These are phyloP conservation scores for Cnemophilus loriae DNA, from an alignment of 2,113 vertebrate genomes.

Conservation along the genomic window DNA sequence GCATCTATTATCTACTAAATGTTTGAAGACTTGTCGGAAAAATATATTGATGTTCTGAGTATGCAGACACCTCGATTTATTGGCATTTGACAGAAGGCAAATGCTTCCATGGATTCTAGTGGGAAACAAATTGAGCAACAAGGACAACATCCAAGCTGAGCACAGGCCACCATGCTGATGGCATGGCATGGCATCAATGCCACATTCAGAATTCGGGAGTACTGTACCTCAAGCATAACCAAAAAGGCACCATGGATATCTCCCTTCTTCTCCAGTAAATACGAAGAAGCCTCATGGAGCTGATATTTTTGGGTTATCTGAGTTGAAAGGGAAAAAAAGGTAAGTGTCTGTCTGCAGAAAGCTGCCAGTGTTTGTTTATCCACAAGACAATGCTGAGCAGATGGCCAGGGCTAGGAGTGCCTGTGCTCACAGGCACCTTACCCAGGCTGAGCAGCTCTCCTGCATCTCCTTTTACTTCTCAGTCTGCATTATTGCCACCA, in stretches of 20 bases:
- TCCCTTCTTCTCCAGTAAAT: constrained; percentile 90
- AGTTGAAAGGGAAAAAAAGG: not conserved
- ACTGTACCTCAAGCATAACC: constrained; percentile 86
- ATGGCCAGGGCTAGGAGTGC: not conserved
- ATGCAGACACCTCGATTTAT: not conserved
- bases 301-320: constrained; percentile 86
- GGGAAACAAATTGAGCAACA: not conserved
- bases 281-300: constrained; percentile 84
- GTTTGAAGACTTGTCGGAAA: not conserved
- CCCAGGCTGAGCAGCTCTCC: not conserved
- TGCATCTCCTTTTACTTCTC: not conserved
- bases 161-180: not conserved
- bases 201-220: not conserved
- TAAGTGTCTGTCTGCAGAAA: not conserved
- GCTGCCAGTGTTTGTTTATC: not conserved
- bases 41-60: not conserved
- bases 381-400: not conserved
- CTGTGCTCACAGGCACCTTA: not conserved
- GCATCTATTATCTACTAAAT: not conserved
- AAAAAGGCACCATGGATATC: constrained; percentile 87
- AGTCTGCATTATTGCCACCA: not conserved
- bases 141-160: not conserved
- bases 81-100: not conserved
- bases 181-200: not conserved
- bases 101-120: not conserved